Evolutionary conservation across 2,888 invertebrate genomes (phyloP).

Genomic region (Pilophorus perplexus): DNA sequence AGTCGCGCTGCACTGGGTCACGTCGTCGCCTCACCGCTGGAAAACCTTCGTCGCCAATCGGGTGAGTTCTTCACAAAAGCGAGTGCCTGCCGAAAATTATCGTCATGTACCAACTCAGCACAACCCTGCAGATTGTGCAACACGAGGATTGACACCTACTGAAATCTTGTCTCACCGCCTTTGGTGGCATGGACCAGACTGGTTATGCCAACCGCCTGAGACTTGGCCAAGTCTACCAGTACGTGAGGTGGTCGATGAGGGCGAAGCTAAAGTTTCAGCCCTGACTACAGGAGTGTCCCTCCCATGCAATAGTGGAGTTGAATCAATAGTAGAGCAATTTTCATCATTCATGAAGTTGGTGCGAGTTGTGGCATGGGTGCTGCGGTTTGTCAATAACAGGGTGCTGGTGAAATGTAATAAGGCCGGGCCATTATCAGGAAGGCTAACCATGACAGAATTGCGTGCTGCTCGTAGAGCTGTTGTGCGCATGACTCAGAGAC

Average conservation of each 20-base stretch:
- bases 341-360: background rate
- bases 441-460: background rate
- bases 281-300: too few relatives aligned
- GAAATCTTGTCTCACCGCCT: background rate
- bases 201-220: too few relatives aligned
- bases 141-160: constrained; percentile 3
- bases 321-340: background rate
- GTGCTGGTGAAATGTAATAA: background rate
- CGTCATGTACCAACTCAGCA: constrained; percentile 1
- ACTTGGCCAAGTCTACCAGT: too few relatives aligned
- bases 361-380: background rate
- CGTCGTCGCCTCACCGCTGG: constrained; percentile 1
- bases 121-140: constrained; percentile 29
- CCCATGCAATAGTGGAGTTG: background rate
- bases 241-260: background rate
- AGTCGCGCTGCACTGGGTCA: constrained; percentile 14
- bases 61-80: background rate
- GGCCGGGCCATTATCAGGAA: background rate
- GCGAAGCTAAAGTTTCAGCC: too few relatives aligned
- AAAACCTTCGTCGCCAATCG: constrained; percentile 28
- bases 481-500: background rate
- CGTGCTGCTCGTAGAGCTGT: background rate
- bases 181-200: background rate
- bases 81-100: background rate
- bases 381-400: background rate